Evolutionary conservation across 2,797 vertebrate genomes (phyloP).

Genomic region (Lycodopsis pacificus): DNA sequence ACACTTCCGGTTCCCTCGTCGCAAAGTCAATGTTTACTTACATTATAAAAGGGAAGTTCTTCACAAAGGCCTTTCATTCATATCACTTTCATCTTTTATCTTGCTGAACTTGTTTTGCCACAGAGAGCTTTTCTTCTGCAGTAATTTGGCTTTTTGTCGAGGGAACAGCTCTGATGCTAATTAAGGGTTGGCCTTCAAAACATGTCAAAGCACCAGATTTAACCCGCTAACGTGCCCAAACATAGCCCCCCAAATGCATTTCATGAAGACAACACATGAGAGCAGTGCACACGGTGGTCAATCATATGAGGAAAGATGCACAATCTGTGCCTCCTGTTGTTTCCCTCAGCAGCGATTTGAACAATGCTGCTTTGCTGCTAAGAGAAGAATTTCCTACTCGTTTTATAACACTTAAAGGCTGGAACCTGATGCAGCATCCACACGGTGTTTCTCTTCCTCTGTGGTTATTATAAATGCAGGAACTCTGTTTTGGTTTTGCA

Average conservation of each 20-base stretch:
- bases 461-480: not conserved
- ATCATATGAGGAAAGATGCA: not conserved
- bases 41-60: no score
- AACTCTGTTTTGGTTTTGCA: slow-evolving; percentile 40
- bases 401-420: not conserved
- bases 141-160: no score
- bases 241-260: not conserved
- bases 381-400: not conserved
- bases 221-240: not conserved
- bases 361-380: not conserved
- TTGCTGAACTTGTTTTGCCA: no score
- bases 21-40: no score
- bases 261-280: not conserved
- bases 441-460: not conserved
- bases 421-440: not conserved
- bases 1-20: no score
- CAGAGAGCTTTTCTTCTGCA: no score
- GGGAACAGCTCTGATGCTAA: no score
- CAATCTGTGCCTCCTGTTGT: not conserved
- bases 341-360: not conserved
- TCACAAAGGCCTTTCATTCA: no score
- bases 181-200: no score
- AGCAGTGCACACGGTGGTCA: not conserved
- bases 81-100: no score
- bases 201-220: no score